These are phyloP conservation scores for Myotis daubentonii DNA, from an alignment of 2,797 vertebrate genomes.

Conservation along the genomic window DNA sequence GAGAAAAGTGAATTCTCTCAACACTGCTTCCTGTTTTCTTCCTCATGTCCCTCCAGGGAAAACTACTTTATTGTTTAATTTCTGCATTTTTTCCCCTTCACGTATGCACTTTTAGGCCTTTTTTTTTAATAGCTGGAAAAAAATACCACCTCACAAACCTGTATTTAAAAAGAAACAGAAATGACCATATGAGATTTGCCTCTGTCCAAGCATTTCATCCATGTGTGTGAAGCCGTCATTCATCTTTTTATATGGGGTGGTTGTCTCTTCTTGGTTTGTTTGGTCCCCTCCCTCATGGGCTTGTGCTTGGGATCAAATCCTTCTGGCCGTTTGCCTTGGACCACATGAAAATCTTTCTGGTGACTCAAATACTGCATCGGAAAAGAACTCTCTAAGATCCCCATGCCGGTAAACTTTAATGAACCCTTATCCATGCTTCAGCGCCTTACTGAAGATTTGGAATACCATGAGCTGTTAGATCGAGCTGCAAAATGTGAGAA, in stretches of 20 bases:
- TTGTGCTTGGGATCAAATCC: slow-evolving; percentile 64
- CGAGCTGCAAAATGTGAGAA: slow-evolving; percentile 92
- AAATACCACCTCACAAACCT: slow-evolving; percentile 79
- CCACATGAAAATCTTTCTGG: slow-evolving; percentile 72
- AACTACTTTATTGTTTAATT: slow-evolving; percentile 80
- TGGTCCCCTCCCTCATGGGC: slow-evolving; percentile 62
- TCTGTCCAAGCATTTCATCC: slow-evolving; percentile 81
- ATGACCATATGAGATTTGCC: slow-evolving; percentile 76
- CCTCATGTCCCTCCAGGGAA: slow-evolving; percentile 64
- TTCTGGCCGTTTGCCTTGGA: slow-evolving; percentile 76
- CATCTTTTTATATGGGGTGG: slow-evolving; percentile 72
- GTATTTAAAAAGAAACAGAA: slow-evolving; percentile 84
- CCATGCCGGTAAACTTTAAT: slow-evolving; percentile 99
- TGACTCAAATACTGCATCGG: no score
- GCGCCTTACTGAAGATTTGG: slow-evolving; percentile 95
- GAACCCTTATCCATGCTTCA: slow-evolving; percentile 98
- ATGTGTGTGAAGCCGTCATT: slow-evolving; percentile 69
- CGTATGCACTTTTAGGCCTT: slow-evolving; percentile 86
- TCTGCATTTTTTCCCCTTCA: slow-evolving; percentile 83
- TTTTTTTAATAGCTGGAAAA: slow-evolving; percentile 83
- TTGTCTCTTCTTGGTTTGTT: slow-evolving; percentile 62
- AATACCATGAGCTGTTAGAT: slow-evolving; percentile 96
- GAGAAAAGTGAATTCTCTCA: slow-evolving; percentile 66
- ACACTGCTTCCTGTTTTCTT: slow-evolving; percentile 76
- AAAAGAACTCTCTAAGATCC: no score